Evolutionary conservation across 2,888 invertebrate genomes (phyloP), one percentile per base, ranked within the genome.

Genomic region (Temnothorax rugatulus): DNA sequence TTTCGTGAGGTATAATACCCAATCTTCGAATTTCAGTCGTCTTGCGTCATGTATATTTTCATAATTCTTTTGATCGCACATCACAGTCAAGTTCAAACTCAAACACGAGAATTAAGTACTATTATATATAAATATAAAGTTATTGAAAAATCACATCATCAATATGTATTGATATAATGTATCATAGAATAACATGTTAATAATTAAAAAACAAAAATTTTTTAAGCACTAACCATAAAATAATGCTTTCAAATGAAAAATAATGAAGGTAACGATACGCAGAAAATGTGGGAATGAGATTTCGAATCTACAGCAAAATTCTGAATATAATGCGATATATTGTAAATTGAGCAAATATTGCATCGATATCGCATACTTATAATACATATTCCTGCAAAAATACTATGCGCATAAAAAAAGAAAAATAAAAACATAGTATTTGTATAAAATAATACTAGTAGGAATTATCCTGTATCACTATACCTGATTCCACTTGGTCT

Each of bases 61-160:
- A 9, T 76, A 15, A 66, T 57, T 1, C 9, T 52, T 44, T 44
- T 29, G 38, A n/a, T 76, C 52, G 34, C 15, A 75, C 79, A 91
- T 91, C 88, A 91, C 87, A 90, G 86, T 86, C 82, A 87, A 0
- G 13, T 59, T 59, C 5, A 11, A 66, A 66, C 29, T 63, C n/a
- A 74, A 68, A 0, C 18, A 41, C 3, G 9, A 77, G 9, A 77
- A n/a, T 77, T n/a, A 44, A 21, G 15, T 57, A 38, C 15, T 13
- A 66, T 54, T 52, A 25, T 38, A 50, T 38, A 54, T 34, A 47
- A n/a, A 34, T 44, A 47, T 21, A 61, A 66, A 74, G 13, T 21
- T 1, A 34, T 41, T 15, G 29, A 29, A 73, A 73, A 57, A 71
- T 54, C 9, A 15, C 41, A 64, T 59, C 18, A 59, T 59, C 18